Evolutionary conservation across 1,140 invertebrate species (phyloP).

Genomic region (Helicoverpa armigera): DNA sequence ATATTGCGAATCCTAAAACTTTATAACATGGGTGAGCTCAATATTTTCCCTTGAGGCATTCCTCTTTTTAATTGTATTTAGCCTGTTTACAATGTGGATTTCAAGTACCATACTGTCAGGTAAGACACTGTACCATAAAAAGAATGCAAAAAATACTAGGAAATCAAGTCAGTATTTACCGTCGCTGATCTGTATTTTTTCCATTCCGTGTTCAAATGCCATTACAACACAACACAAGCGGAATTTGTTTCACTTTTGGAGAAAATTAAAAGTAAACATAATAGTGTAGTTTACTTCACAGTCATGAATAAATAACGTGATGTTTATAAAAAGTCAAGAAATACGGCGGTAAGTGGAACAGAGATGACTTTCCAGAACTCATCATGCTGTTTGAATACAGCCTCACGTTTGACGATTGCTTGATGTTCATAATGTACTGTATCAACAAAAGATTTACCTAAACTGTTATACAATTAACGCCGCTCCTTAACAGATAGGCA

Average conservation of each 20-base stretch:
- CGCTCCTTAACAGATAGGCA: constrained; percentile 3
- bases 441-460: constrained; percentile 39
- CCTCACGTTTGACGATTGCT: background rate
- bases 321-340: background rate
- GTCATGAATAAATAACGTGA: background rate
- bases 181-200: background rate
- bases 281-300: background rate
- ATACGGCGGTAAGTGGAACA: background rate
- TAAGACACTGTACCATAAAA: background rate
- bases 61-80: background rate
- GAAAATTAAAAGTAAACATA: constrained; percentile 9
- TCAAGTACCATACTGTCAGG: background rate
- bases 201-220: constrained; percentile 9
- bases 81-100: background rate
- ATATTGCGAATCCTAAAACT: background rate
- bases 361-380: background rate
- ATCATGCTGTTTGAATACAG: constrained; percentile 4
- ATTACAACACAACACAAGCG: constrained; percentile 7
- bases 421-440: constrained; percentile 10
- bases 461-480: constrained; percentile 35
- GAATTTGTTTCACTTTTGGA: constrained; percentile 14
- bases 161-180: background rate
- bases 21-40: background rate
- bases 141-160: background rate
- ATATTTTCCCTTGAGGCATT: background rate